A percentile compares a stretch with the other conserved stretches of the same genome.
Conservation (phyloP, 2,113 vertebrate genomes). For the Melanerpes aurifrons region DNA sequence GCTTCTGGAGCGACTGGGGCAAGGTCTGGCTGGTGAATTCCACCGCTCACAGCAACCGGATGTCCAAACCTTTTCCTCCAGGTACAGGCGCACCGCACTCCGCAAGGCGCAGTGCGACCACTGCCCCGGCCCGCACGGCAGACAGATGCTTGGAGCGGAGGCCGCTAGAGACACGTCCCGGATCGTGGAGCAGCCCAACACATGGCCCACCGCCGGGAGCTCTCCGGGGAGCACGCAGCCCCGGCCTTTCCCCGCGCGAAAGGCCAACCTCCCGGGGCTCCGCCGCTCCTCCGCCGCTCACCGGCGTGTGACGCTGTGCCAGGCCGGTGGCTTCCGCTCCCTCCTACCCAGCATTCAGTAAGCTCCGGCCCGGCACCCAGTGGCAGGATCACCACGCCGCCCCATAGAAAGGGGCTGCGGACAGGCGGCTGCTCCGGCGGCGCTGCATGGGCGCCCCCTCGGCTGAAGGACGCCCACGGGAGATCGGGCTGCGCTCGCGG, state of each 20-base stretch:
- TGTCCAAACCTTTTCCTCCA: accelerated
- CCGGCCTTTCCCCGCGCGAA: accelerated
- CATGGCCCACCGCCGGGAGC: not conserved
- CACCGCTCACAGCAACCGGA: accelerated
- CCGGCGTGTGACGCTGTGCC: not conserved
- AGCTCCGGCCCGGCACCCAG: too few relatives aligned
- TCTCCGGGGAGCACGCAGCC: not conserved
- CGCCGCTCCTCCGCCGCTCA: not conserved
- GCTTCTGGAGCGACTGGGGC: accelerated
- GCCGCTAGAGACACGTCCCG: not conserved
- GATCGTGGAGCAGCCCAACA: not conserved
- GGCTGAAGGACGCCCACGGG: too few relatives aligned
- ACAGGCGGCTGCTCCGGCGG: not conserved
- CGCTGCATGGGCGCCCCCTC: not conserved
- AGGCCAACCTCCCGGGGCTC: not conserved
- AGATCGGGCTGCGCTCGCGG: not conserved
- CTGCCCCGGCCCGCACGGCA: not conserved
- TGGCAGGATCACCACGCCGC: not conserved
- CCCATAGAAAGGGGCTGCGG: too few relatives aligned
- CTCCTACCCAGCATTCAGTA: not conserved
- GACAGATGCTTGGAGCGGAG: not conserved
- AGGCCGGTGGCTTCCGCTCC: accelerated
- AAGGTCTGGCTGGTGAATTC: not conserved
- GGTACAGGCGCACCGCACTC: accelerated
- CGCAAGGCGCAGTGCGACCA: not conserved